Evolutionary conservation across 2,113 vertebrate species (phyloP), one percentile per base, ranked within the genome.

Genomic region (Hippocampus zosterae): DNA sequence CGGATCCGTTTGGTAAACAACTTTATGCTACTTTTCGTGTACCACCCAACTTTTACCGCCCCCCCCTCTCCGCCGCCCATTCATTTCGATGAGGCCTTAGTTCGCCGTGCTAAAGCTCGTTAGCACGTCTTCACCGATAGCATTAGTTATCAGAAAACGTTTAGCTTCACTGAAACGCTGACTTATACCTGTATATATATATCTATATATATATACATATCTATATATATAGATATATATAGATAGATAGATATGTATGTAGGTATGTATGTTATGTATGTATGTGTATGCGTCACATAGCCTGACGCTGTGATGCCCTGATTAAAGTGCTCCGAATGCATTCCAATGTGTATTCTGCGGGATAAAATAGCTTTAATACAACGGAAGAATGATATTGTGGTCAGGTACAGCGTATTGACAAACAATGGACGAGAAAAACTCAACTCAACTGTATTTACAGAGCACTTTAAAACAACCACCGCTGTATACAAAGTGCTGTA

Each of bases 1-100:
- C 72, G 97, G 97, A 87, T 95, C 97, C 0, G 97, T 99, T 29
- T 96, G 97, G 97, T 98, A 90, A 95, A 71, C 78, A 1, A 46
- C 55, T 59, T 72, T 57, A 21, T 68, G 0, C 13, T 25, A 44
- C 56, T 25, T 57, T 67, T 25, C 56, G 25, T 25, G 29, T 61
- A 67, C 75, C 75, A 70, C 70, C 65, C 13, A 79, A 85, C 69
- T 74, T 78, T 67, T 75, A 78, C 64, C 5, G 11, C 44, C 44
- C 44, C 44, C 8, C 44, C 65, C 65, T 15, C 12, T 16, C 15
- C 29, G 29, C 65, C 65, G 8, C 74, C 81, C 91, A 90, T 92
- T 92, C 88, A 92, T 91, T 90, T 82, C 74, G 65, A 80, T 73
- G 82, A 85, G 91, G 91, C 91, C 87, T 88, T 57, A 2, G 74